These are phyloP conservation scores for Pygoscelis adeliae DNA, from an alignment of 2,113 vertebrate species.

Conservation along the genomic window DNA sequence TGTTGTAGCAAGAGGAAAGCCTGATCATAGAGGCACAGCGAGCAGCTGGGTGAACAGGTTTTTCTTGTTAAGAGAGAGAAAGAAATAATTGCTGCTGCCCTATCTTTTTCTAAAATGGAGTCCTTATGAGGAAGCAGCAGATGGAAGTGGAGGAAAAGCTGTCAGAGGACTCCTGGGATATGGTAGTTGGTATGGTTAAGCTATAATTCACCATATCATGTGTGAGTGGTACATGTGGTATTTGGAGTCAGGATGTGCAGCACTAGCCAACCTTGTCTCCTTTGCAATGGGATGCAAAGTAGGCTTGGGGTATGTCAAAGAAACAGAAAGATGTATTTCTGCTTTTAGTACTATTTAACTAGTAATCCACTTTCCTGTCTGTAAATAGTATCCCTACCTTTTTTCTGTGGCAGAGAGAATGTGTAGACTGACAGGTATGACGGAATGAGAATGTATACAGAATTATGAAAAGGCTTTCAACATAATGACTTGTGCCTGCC, in stretches of 20 bases:
- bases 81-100: neutral
- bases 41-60: neutral
- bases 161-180: neutral
- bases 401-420: neutral
- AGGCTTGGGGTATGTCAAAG: neutral
- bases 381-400: neutral
- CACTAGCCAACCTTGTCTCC: neutral
- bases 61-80: neutral
- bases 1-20: neutral
- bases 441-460: neutral
- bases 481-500: fast-evolving
- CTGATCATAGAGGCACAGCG: neutral
- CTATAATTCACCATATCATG: neutral
- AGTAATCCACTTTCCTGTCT: neutral
- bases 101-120: neutral
- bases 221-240: neutral
- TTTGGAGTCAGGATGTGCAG: neutral
- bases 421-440: neutral
- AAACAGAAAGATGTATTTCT: neutral
- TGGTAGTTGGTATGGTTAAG: neutral
- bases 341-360: neutral
- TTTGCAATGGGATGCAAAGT: neutral
- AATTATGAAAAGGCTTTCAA: neutral
- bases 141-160: neutral
- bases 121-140: neutral